phyloP scores from a whole-genome alignment of 2,888 invertebrate species.

The Lamproptera curius region DNA sequence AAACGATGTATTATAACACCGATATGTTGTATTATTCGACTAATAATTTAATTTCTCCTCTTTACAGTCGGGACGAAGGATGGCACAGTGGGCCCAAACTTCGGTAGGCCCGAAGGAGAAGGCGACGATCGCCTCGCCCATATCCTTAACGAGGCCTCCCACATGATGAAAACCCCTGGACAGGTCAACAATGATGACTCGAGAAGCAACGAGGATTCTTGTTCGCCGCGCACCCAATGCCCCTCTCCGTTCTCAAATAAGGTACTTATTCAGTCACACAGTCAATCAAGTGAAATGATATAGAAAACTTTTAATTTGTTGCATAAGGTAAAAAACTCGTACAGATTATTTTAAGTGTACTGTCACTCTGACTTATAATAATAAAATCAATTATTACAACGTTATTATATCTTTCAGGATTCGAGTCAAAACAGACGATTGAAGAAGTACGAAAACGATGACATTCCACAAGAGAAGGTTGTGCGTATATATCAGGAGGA shows the following conservation, averaged over 20 bases:
- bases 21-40: too few relatives aligned
- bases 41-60: constrained; percentile 9
- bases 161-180: constrained; percentile 86
- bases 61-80: constrained; percentile 86
- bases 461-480: constrained; percentile 97
- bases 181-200: constrained; percentile 76
- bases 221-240: constrained; percentile 87
- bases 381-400: too few relatives aligned
- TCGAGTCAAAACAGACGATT: constrained; percentile 85
- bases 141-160: constrained; percentile 95
- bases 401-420: constrained; percentile 55
- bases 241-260: constrained; percentile 85
- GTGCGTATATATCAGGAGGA: constrained; percentile 97
- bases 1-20: too few relatives aligned
- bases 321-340: too few relatives aligned
- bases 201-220: constrained; percentile 89
- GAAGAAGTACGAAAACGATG: constrained; percentile 94
- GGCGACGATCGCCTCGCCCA: constrained; percentile 96
- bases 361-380: too few relatives aligned
- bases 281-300: too few relatives aligned
- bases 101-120: constrained; percentile 84
- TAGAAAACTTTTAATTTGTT: too few relatives aligned
- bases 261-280: too few relatives aligned
- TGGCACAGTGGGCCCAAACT: constrained; percentile 85
- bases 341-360: too few relatives aligned